Evolutionary conservation across 1,140 invertebrate species (phyloP).

Genomic region (Zaprionus ghesquierei): DNA sequence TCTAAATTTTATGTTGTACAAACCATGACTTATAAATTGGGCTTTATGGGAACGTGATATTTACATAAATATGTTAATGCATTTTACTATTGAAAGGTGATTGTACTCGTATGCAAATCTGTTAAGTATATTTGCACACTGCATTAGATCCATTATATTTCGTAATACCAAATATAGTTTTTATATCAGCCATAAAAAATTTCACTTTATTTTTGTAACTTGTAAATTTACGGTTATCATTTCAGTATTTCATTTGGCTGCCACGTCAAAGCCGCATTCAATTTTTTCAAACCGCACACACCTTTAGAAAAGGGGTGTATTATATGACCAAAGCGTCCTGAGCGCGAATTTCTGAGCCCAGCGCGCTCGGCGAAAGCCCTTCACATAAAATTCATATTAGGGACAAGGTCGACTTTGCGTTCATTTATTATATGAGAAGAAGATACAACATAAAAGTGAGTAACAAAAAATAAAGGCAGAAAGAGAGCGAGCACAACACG

Average conservation of each 20-base stretch:
- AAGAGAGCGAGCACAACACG: conserved; percentile 23
- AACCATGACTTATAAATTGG: too few species aligned
- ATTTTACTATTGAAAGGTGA: not conserved
- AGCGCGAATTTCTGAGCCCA: conserved; percentile 17
- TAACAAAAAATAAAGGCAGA: too few species aligned
- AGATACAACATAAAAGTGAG: conserved; percentile 55
- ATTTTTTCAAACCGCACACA: conserved; percentile 41
- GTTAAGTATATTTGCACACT: not conserved
- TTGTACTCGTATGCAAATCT: not conserved
- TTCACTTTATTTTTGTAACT: conserved; percentile 6
- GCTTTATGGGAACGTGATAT: too few species aligned
- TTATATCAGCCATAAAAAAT: not conserved
- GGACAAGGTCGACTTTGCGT: conserved; percentile 59
- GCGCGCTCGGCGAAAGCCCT: conserved; percentile 38
- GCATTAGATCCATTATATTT: not conserved
- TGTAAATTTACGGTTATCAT: conserved; percentile 13
- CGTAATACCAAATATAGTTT: not conserved
- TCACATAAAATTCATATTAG: conserved; percentile 78
- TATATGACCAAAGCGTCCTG: conserved; percentile 53
- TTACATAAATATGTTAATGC: not conserved
- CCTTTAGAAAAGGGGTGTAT: conserved; percentile 36
- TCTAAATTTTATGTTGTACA: too few species aligned
- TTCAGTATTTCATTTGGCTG: conserved; percentile 17
- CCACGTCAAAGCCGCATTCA: conserved; percentile 56
- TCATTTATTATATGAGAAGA: conserved; percentile 36